These are phyloP conservation scores for Hormiphora californensis DNA, from an alignment of 37 sponge, comb jelly and placozoan species.

Conservation along the genomic window DNA sequence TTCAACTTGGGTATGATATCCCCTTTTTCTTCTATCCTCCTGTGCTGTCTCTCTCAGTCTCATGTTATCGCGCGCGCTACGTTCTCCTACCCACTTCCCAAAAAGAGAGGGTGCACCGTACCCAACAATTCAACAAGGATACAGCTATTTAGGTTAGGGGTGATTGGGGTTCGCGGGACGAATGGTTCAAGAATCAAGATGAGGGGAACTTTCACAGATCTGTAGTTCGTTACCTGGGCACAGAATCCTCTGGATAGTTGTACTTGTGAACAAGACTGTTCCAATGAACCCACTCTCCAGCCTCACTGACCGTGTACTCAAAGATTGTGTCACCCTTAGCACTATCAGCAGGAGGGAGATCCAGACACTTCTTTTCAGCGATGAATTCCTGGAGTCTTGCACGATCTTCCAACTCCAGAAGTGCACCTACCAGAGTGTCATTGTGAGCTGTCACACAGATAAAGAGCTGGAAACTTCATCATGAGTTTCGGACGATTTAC, in stretches of 20 bases:
- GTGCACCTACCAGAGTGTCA: slow-evolving; percentile 61
- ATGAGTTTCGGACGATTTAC: too few species aligned
- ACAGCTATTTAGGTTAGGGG: too few species aligned
- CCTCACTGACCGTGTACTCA: slow-evolving; percentile 82
- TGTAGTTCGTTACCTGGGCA: slow-evolving; percentile 31
- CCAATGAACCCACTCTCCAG: slow-evolving; percentile 56
- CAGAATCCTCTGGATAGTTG: slow-evolving; percentile 36
- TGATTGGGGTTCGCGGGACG: too few species aligned
- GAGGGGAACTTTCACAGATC: too few species aligned
- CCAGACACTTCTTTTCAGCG: slow-evolving; percentile 58
- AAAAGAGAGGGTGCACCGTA: too few species aligned
- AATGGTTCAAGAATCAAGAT: not conserved
- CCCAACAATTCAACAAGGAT: not conserved
- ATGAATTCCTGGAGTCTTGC: slow-evolving; percentile 83
- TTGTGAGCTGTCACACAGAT: too few species aligned
- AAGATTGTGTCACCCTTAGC: slow-evolving; percentile 85
- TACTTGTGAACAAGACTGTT: slow-evolving; percentile 25
- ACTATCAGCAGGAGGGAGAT: slow-evolving; percentile 67
- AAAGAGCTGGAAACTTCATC: too few species aligned
- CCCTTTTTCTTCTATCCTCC: too few species aligned
- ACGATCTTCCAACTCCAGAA: slow-evolving; percentile 84
- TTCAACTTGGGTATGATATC: too few species aligned
- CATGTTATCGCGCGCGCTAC: too few species aligned
- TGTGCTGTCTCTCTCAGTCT: too few species aligned
- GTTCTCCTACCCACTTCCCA: too few species aligned